A percentile compares a stretch with the other conserved stretches of the same genome.
Evolutionary conservation across 1,140 invertebrate genomes (phyloP).

Genomic region (Zeugodacus cucurbitae): DNA sequence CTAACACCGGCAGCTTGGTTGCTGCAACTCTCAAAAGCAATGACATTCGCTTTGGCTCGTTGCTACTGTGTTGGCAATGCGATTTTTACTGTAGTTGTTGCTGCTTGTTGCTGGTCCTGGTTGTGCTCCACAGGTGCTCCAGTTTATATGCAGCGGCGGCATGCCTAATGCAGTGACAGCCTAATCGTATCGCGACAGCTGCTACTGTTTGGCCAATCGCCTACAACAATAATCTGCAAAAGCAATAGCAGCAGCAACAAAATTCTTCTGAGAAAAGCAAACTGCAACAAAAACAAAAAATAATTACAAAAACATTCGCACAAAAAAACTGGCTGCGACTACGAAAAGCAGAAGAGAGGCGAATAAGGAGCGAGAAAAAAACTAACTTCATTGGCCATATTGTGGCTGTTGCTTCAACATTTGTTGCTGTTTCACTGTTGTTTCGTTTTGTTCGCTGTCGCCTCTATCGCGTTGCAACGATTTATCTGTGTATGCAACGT

Average conservation of each 20-base stretch:
- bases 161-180: conserved; percentile 8
- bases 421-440: neutral
- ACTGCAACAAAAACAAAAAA: neutral
- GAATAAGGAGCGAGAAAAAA: conserved; percentile 1
- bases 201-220: conserved; percentile 17
- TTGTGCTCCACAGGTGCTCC: conserved; percentile 21
- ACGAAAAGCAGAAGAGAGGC: neutral
- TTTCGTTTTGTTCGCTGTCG: neutral
- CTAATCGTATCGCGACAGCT: conserved; percentile 28
- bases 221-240: conserved; percentile 27
- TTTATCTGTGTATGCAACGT: neutral
- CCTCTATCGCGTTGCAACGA: neutral
- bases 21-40: conserved; percentile 24
- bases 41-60: conserved; percentile 2
- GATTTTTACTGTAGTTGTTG: neutral
- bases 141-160: conserved; percentile 14
- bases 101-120: neutral
- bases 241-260: neutral
- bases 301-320: neutral
- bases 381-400: neutral
- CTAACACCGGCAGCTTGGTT: neutral
- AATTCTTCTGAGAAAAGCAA: neutral
- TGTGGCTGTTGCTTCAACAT: neutral
- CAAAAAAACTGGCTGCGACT: conserved; percentile 15
- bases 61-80: conserved; percentile 23